A percentile compares a stretch with the other conserved stretches of the same genome.
phyloP scores from a whole-genome alignment of 2,113 vertebrate genomes.

The Vulpes ferrilata region DNA sequence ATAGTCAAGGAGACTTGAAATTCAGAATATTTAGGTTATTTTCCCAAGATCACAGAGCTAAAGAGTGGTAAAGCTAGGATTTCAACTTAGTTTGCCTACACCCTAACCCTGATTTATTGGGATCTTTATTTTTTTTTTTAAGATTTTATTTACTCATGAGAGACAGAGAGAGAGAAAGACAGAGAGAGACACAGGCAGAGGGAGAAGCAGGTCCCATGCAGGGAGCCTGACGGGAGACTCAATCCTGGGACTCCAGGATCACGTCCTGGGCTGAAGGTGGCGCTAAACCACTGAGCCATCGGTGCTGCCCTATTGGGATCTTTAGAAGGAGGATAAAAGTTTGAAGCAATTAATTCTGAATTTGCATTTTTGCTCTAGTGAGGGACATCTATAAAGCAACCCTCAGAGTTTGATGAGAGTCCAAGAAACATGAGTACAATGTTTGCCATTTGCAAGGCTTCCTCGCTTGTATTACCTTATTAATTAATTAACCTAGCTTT shows the following conservation, averaged over 20 bases:
- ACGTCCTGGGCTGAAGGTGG: no score
- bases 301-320: not conserved
- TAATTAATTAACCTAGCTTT: conserved; percentile 9
- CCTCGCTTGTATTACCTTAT: not conserved
- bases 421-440: not conserved
- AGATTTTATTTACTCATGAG: no score
- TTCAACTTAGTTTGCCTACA: not conserved
- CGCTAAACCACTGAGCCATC: no score
- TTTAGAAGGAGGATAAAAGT: conserved; percentile 31
- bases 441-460: not conserved
- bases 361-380: not conserved
- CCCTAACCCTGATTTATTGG: not conserved
- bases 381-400: not conserved
- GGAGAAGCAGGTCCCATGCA: no score
- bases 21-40: not conserved
- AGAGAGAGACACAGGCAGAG: no score
- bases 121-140: not conserved
- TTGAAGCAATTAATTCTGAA: not conserved
- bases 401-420: not conserved
- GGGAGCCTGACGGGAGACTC: no score
- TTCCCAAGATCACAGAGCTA: not conserved
- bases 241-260: no score
- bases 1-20: not conserved
- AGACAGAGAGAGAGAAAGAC: no score
- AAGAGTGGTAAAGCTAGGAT: not conserved